phyloP scores from a whole-genome alignment of 2,888 invertebrate species.

The Anthoptus insignis region DNA sequence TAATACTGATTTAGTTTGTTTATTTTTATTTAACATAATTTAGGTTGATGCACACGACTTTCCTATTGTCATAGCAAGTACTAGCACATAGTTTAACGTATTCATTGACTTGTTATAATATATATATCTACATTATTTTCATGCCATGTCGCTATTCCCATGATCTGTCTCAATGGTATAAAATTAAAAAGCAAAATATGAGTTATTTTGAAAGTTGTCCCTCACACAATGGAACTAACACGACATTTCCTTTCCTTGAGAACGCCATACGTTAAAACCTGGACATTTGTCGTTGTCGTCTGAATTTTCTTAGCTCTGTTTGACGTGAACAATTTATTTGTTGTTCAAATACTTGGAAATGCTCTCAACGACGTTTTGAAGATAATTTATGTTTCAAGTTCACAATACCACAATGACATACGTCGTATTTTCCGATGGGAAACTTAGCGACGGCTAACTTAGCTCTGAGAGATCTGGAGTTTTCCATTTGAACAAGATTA shows the following conservation, averaged over 20 bases:
- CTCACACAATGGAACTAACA: constrained; percentile 39
- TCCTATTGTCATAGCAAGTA: no score
- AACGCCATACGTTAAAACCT: constrained; percentile 35
- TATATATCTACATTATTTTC: no score
- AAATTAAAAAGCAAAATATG: constrained; percentile 31
- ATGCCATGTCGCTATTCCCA: constrained; percentile 13
- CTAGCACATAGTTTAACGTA: no score
- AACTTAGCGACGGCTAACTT: background rate
- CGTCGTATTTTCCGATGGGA: constrained; percentile 12
- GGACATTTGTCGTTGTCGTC: constrained; percentile 38
- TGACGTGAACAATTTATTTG: constrained; percentile 48
- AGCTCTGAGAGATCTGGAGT: background rate
- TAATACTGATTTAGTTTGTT: no score
- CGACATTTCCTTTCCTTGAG: constrained; percentile 30
- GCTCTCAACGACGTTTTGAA: constrained; percentile 36
- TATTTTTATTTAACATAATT: no score
- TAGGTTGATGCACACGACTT: no score
- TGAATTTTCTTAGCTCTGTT: constrained; percentile 42
- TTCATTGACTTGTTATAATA: no score
- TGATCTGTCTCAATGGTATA: constrained; percentile 14
- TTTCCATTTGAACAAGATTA: background rate
- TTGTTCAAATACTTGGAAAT: constrained; percentile 47
- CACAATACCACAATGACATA: constrained; percentile 13
- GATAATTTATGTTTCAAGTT: constrained; percentile 33
- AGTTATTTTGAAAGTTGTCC: constrained; percentile 51